A percentile compares a stretch with the other conserved stretches of the same genome.
Conservation (phyloP, 2,113 vertebrate species). For the Isichthys henryi region DNA sequence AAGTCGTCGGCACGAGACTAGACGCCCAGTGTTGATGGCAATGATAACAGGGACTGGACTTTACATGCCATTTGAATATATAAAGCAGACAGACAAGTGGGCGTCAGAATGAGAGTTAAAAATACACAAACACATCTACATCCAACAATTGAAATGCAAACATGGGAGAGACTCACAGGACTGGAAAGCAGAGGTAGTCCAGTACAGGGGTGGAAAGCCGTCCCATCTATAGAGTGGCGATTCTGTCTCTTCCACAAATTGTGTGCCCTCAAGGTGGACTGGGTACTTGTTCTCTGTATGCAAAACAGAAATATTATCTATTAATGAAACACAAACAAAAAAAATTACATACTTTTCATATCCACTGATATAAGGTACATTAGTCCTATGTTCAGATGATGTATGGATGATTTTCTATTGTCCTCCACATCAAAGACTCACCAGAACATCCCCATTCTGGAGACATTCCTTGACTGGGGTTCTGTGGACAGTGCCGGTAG, state of each 20-base stretch:
- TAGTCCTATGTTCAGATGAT: slow-evolving; percentile 8
- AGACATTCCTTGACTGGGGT: slow-evolving; percentile 49
- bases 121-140: neutral
- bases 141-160: neutral
- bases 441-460: slow-evolving; percentile 57
- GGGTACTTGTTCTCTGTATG: slow-evolving; percentile 59
- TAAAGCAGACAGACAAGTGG: neutral
- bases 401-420: neutral
- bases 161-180: slow-evolving; percentile 66
- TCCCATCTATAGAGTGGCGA: slow-evolving; percentile 82
- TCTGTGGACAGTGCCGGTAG: slow-evolving; percentile 57
- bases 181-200: slow-evolving; percentile 96
- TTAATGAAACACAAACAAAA: neutral
- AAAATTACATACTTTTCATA: neutral
- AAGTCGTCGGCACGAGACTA: neutral
- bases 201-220: slow-evolving; percentile 92
- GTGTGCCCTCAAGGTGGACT: slow-evolving; percentile 68
- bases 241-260: slow-evolving; percentile 79
- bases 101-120: neutral
- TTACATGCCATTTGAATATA: neutral
- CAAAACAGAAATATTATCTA: slow-evolving; percentile 29
- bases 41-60: neutral
- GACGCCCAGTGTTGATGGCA: neutral
- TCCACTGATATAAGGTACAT: no score
- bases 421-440: slow-evolving; percentile 44